Conservation (phyloP, 2,888 invertebrate species). For the Timema cristinae region DNA sequence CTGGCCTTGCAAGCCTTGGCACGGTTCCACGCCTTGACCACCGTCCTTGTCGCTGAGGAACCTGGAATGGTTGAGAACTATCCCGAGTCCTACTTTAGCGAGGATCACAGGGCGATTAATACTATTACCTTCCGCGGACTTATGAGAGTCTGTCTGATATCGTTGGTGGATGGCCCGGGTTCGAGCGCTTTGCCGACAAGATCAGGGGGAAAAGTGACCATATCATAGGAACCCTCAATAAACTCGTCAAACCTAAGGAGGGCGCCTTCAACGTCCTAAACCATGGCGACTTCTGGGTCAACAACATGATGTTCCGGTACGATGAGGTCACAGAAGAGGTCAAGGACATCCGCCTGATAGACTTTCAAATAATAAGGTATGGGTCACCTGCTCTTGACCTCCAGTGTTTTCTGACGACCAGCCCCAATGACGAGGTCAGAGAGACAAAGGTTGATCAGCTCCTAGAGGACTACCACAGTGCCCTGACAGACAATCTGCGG, state of each 20-base stretch:
- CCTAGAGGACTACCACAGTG: constrained; percentile 26
- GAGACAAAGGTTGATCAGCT: constrained; percentile 22
- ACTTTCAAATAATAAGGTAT: constrained; percentile 30
- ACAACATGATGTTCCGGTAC: constrained; percentile 29
- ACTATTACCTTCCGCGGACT: not conserved
- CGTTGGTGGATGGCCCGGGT: constrained; percentile 21
- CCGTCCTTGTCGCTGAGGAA: constrained; percentile 17
- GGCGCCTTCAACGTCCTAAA: constrained; percentile 25
- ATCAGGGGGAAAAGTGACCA: not conserved
- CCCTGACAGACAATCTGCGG: constrained; percentile 18
- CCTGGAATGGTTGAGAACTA: constrained; percentile 10
- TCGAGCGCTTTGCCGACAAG: constrained; percentile 19
- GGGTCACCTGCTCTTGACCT: constrained; percentile 29
- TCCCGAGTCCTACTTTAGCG: constrained; percentile 4
- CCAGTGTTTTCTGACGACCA: constrained; percentile 30
- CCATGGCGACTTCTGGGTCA: constrained; percentile 31
- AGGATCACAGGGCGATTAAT: constrained; percentile 1
- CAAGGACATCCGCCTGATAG: constrained; percentile 27
- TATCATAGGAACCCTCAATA: not conserved
- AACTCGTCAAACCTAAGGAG: constrained; percentile 7
- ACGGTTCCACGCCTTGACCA: constrained; percentile 23
- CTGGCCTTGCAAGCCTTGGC: constrained; percentile 23
- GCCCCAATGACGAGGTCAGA: constrained; percentile 23
- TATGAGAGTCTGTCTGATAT: constrained; percentile 11
- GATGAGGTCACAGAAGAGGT: not conserved